Evolutionary conservation across 2,113 vertebrate species (phyloP), one percentile per base, ranked within the genome.

Genomic region (Aphelocoma coerulescens): DNA sequence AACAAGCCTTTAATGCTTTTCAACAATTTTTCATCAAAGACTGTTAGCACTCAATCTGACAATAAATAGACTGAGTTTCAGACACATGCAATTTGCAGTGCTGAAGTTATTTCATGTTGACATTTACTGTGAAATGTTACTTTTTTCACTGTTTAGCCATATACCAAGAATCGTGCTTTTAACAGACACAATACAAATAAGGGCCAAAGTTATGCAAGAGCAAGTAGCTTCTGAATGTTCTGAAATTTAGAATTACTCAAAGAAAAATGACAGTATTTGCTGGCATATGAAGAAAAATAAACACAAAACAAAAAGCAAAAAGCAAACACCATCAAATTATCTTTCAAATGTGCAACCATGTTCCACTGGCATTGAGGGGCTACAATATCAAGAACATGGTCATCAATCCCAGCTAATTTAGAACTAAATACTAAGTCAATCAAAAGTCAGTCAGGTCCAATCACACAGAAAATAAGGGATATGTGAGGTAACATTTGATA

Each of bases 21-120:
- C 71, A 89, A 89, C 66, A 69, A 61, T 82, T 94, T 95, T 92
- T 93, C 77, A 89, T 93, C 91, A 69, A 84, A 92, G 57, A 75
- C 68, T 76, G 87, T 78, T 89, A 93, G 57, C 41, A 68, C 37
- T 92, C 69, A 89, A 52, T 78, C 69, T 95, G 84, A 87, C 81
- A 95, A 65, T 32, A 95, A 85, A 92, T 35, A 85, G 48, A 57
- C 63, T 35, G 69, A 91, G 41, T 89, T 94, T 87, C 57, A 84
- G 95, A 69, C 51, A 79, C 44, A 68, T 33, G 28, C 32, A 89
- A 44, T 91, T 94, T 94, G 43, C 48, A 74, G 49, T 26, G 32
- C 28, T 6, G 4, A 74, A 71, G 32, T 92, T 87, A 87, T 92
- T 94, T 95, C 73, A 27, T 82, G 61, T 65, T 91, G 93, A 63